Conservation (phyloP, 2,113 vertebrate genomes). For the Irena cyanogastra region DNA sequence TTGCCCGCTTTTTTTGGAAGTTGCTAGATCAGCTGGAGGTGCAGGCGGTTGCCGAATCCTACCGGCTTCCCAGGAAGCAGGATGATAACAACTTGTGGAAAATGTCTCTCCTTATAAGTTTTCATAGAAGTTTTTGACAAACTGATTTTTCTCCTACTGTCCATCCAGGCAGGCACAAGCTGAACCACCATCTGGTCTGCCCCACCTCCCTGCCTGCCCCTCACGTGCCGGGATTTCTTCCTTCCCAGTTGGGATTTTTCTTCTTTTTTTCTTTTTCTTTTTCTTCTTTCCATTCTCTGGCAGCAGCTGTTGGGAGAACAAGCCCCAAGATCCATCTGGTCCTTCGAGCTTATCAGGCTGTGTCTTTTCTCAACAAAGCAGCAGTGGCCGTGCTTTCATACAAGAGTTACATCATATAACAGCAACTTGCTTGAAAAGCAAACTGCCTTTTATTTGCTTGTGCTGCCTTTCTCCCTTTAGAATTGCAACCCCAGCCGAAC, state of each 20-base stretch:
- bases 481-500: not conserved
- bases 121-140: not conserved
- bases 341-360: not conserved
- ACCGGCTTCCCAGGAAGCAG: not conserved
- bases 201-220: not conserved
- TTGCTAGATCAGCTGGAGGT: not conserved
- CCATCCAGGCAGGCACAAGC: not conserved
- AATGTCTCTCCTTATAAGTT: not conserved
- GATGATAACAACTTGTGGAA: not conserved
- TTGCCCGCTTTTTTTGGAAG: not conserved
- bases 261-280: not conserved
- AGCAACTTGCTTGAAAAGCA: constrained; percentile 46
- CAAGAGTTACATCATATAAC: constrained; percentile 44
- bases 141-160: not conserved
- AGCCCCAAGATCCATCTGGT: constrained; percentile 26
- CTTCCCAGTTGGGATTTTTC: not conserved
- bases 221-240: not conserved
- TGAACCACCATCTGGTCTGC: constrained; percentile 29
- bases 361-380: not conserved
- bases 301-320: constrained; percentile 57
- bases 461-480: constrained; percentile 50
- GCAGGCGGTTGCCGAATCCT: not conserved
- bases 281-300: not conserved
- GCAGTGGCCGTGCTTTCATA: not conserved
- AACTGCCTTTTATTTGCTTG: constrained; percentile 5